phyloP scores from a whole-genome alignment of 2,113 vertebrate species.

The Nansenia antarctica region DNA sequence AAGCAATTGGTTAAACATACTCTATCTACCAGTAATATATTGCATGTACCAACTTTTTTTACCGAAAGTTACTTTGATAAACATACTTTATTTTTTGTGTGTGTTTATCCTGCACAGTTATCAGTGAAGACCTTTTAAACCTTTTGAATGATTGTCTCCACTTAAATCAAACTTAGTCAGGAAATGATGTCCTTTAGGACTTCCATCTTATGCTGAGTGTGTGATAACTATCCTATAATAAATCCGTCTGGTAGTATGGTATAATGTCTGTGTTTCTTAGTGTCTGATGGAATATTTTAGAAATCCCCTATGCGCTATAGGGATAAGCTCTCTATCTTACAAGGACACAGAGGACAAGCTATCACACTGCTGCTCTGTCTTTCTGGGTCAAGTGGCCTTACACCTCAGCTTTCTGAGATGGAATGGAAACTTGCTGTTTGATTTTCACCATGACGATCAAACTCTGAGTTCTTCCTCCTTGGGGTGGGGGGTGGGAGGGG shows the following conservation, averaged over 20 bases:
- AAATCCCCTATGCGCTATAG: not conserved
- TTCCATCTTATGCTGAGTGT: not conserved
- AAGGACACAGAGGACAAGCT: constrained; percentile 9
- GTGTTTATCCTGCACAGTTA: too few relatives aligned
- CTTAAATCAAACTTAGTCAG: not conserved
- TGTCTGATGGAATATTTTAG: not conserved
- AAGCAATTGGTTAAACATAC: too few relatives aligned
- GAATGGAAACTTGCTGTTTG: constrained; percentile 38
- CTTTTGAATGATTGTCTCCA: not conserved
- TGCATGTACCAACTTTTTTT: too few relatives aligned
- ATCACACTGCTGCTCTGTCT: constrained; percentile 18
- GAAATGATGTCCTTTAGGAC: not conserved
- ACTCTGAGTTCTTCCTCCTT: constrained; percentile 41
- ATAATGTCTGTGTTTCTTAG: not conserved
- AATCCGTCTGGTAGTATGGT: too few relatives aligned
- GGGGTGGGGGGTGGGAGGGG: constrained; percentile 11
- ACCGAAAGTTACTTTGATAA: too few relatives aligned
- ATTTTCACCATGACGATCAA: constrained; percentile 34
- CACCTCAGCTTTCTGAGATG: constrained; percentile 12
- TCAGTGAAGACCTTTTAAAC: not conserved
- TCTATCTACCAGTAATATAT: too few relatives aligned
- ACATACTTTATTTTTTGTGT: too few relatives aligned
- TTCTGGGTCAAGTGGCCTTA: constrained; percentile 29
- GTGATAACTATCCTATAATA: not conserved
- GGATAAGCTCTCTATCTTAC: not conserved